phyloP scores from a whole-genome alignment of 35 echinoderm and acorn worm species.

The Apostichopus californicus region DNA sequence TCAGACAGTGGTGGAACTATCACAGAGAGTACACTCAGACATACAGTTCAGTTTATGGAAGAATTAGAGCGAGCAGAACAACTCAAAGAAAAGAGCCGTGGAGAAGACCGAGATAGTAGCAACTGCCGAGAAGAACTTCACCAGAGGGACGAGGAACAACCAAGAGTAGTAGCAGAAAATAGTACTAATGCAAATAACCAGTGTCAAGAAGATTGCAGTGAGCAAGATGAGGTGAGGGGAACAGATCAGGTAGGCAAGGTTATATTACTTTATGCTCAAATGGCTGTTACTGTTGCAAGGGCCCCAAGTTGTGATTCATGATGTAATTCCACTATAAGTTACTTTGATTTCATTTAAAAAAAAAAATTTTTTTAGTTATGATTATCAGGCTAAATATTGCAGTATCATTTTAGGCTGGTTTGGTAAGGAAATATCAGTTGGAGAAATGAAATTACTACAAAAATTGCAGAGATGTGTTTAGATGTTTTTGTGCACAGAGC shows the following conservation, averaged over 20 bases:
- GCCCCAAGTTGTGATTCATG: too few relatives aligned
- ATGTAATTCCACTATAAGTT: too few relatives aligned
- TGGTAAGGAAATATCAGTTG: too few relatives aligned
- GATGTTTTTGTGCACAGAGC: too few relatives aligned
- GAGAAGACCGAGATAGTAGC: neutral
- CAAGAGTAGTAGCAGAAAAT: neutral
- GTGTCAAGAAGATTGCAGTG: neutral
- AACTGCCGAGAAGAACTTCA: neutral
- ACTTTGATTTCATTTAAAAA: too few relatives aligned
- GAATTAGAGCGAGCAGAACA: neutral
- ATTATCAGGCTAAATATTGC: too few relatives aligned
- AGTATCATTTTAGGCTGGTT: too few relatives aligned
- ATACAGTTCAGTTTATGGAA: conserved; percentile 24
- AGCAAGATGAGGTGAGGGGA: neutral
- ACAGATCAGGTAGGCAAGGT: neutral
- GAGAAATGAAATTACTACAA: too few relatives aligned
- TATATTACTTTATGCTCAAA: too few relatives aligned
- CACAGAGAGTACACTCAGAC: neutral
- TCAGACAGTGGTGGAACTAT: neutral
- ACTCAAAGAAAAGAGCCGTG: neutral
- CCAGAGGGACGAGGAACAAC: neutral
- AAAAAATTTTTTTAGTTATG: too few relatives aligned
- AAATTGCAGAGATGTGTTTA: too few relatives aligned
- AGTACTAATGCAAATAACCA: neutral
- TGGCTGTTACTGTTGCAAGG: too few relatives aligned